Base-by-base conservation (phyloP, 2,888 invertebrate species). In the Ophraella communa region DNA sequence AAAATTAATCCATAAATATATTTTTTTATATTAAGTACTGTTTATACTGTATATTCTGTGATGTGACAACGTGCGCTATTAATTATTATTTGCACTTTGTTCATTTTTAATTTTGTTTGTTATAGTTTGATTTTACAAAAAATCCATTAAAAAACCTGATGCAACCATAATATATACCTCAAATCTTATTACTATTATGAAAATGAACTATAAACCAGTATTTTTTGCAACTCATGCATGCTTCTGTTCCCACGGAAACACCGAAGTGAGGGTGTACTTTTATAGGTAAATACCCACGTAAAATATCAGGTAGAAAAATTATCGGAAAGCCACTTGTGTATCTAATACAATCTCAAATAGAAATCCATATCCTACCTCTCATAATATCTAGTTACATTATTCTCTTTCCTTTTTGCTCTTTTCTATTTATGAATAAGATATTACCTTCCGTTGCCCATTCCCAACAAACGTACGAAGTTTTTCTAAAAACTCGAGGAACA, bases 291-390 rank as follows among this genome's bases (percentile, higher is more conserved):
- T 10, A 30, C 21, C 20, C 18, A 44, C 42, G 27, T 55, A 21
- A 57, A 58, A 51, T 58, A 21, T 51, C 58, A 58, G 58, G 58
- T 58, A 58, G 58, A 58, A 23, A 51, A 39, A n/a, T n/a, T 18
- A 39, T 39, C 39, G 5, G 24, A 58, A 58, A 49, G 58, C 58
- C 58, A 58, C 58, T 58, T 58, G 49, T 58, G 58, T 58, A 58
- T 58, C 58, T 58, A 58, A 58, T 33, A 33, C 10, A 39, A 58
- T 35, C 49, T 49, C 51, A 35, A 58, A 58, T 58, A 58, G 58
- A 51, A 44, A 21, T 58, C 39, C 51, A 39, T 58, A 58, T 58
- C 24, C 58, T 58, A 51, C 58, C 58, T 57, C 49, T 21, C 51
- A 18, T 14, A 49, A 58, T 58, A 58, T 58, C 49, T 51, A 17